A percentile compares a stretch with the other conserved stretches of the same genome.
phyloP scores from a whole-genome alignment of 1,140 invertebrate genomes.

The Polypedilum pembai region DNA sequence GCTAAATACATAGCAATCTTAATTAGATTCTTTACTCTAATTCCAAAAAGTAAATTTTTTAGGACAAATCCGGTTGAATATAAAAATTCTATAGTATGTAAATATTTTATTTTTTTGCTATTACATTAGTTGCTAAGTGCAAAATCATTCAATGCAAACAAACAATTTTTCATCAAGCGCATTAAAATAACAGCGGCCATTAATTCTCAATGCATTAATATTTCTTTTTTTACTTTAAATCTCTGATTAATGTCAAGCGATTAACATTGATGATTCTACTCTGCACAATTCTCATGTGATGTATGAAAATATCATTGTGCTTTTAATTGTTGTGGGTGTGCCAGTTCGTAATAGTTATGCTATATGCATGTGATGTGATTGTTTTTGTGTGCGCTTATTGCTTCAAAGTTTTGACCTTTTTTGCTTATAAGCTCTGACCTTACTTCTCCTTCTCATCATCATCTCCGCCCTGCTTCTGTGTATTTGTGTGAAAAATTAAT shows the following conservation, averaged over 20 bases:
- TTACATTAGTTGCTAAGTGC: too few species aligned
- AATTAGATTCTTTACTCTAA: too few species aligned
- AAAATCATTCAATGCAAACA: too few species aligned
- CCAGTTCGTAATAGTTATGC: neutral
- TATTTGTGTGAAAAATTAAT: neutral
- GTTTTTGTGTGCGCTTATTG: neutral
- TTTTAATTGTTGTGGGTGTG: slow-evolving; percentile 2
- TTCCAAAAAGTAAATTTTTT: too few species aligned
- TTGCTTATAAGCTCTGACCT: neutral
- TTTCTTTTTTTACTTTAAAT: neutral
- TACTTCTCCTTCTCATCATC: neutral
- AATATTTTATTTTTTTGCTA: too few species aligned
- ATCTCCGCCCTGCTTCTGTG: neutral
- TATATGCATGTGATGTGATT: neutral
- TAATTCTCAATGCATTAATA: too few species aligned
- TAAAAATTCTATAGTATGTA: too few species aligned
- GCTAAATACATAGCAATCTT: too few species aligned
- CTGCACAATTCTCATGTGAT: neutral
- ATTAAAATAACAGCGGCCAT: too few species aligned
- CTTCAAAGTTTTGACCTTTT: neutral
- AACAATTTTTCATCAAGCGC: too few species aligned
- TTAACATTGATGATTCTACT: neutral
- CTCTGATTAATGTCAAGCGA: neutral
- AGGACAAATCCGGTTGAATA: too few species aligned
- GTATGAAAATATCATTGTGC: neutral